Conservation (phyloP, 37 sponge, comb jelly and placozoan species). For the Theonella swinhoei region DNA sequence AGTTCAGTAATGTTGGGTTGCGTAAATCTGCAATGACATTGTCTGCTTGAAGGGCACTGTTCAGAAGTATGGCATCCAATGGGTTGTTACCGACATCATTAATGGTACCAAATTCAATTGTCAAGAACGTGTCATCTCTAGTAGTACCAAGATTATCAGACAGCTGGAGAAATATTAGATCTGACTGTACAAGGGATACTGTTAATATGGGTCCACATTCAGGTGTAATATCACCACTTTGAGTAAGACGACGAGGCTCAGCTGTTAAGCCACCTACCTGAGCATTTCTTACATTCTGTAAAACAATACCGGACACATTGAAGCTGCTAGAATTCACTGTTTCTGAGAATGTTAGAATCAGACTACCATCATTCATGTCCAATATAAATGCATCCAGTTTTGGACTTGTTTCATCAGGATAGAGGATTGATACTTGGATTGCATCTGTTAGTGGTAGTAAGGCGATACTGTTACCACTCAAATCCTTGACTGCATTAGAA, state of each 20-base stretch:
- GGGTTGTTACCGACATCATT: conserved; percentile 49
- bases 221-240: conserved; percentile 30
- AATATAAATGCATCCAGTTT: conserved; percentile 47
- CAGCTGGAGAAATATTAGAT: conserved; percentile 59
- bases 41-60: conserved; percentile 59
- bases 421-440: conserved; percentile 37
- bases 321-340: conserved; percentile 74
- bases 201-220: conserved; percentile 49
- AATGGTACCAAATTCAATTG: conserved; percentile 48
- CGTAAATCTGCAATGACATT: conserved; percentile 59
- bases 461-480: conserved; percentile 59
- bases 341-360: conserved; percentile 83
- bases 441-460: conserved; percentile 43
- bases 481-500: conserved; percentile 59
- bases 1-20: conserved; percentile 63
- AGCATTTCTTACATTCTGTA: conserved; percentile 56
- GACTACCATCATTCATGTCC: conserved; percentile 69
- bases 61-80: conserved; percentile 31
- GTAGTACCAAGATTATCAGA: conserved; percentile 42
- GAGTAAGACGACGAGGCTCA: conserved; percentile 5
- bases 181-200: conserved; percentile 35
- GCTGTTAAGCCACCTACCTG: neutral
- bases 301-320: conserved; percentile 37
- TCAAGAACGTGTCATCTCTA: conserved; percentile 70
- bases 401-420: conserved; percentile 62